Evolutionary conservation across 37 sponge, comb jelly and placozoan species (phyloP).

Genomic region (Beroe ovata): DNA sequence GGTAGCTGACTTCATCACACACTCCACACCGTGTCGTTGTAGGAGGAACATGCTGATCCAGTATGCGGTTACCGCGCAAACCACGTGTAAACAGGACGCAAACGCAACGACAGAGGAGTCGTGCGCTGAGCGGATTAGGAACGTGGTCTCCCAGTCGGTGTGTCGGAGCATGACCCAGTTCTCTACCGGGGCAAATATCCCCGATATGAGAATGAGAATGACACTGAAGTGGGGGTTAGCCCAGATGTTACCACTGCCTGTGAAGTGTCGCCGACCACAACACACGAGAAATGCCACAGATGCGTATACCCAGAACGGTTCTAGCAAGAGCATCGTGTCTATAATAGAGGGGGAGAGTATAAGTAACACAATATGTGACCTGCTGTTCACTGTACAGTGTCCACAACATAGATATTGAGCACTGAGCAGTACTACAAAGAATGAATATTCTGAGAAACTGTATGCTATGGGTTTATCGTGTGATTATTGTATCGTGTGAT

Average conservation of each 20-base stretch:
- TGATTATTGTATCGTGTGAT: too few species aligned
- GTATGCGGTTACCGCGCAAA: background rate
- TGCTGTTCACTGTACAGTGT: too few species aligned
- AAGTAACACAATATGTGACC: too few species aligned
- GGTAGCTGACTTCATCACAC: background rate
- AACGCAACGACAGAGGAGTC: background rate
- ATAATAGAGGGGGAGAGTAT: too few species aligned
- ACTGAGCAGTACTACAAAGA: too few species aligned
- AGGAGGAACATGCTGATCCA: constrained; percentile 11
- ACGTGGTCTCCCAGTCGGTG: constrained; percentile 54
- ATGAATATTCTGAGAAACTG: too few species aligned
- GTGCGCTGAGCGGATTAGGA: background rate
- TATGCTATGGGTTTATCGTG: too few species aligned
- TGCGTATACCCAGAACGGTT: constrained; percentile 48
- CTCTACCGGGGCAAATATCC: background rate
- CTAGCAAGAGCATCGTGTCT: background rate
- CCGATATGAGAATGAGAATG: background rate
- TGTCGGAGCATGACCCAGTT: constrained; percentile 16
- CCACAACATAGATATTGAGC: too few species aligned
- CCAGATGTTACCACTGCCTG: background rate
- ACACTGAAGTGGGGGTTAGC: background rate
- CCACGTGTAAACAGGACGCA: background rate
- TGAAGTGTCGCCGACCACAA: constrained; percentile 4
- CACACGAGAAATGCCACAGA: constrained; percentile 1
- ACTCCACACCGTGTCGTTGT: background rate